A percentile compares a stretch with the other conserved stretches of the same genome.
Evolutionary conservation across 2,888 invertebrate species (phyloP).

Genomic region (Fragum fragum): DNA sequence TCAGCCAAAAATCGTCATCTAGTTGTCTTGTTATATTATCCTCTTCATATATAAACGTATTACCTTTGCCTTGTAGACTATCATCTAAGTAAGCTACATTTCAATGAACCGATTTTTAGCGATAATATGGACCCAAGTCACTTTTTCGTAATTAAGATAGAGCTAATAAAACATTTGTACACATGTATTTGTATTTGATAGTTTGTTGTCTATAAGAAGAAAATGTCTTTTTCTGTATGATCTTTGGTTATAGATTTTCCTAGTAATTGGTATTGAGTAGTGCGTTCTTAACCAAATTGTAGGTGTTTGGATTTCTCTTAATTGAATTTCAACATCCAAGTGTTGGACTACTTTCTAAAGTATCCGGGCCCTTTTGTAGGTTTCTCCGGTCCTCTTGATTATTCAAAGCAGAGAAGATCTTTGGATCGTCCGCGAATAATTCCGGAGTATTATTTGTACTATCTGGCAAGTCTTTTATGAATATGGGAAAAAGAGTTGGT

Average conservation of each 20-base stretch:
- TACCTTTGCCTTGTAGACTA: no score
- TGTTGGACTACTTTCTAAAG: constrained; percentile 5
- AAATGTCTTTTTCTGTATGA: background rate
- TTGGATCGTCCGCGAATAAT: constrained; percentile 5
- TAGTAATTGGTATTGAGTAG: background rate
- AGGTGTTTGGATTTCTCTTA: constrained; percentile 9
- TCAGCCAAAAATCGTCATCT: no score
- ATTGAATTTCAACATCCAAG: constrained; percentile 3
- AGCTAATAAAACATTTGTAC: no score
- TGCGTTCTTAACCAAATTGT: background rate
- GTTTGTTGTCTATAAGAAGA: no score
- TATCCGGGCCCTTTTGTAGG: constrained; percentile 4
- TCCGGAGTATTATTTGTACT: no score
- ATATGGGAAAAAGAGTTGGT: background rate
- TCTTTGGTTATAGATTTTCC: background rate
- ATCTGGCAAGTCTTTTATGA: constrained; percentile 1
- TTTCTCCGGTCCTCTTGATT: background rate
- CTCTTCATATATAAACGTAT: no score
- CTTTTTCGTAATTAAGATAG: no score
- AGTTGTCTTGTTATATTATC: no score
- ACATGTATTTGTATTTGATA: no score
- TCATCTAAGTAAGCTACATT: no score
- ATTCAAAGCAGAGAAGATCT: background rate
- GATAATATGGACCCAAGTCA: no score
- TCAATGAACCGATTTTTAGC: no score